A percentile compares a stretch with the other conserved stretches of the same genome.
phyloP scores from a whole-genome alignment of 2,888 invertebrate genomes.

The Epistrophe eligans region DNA sequence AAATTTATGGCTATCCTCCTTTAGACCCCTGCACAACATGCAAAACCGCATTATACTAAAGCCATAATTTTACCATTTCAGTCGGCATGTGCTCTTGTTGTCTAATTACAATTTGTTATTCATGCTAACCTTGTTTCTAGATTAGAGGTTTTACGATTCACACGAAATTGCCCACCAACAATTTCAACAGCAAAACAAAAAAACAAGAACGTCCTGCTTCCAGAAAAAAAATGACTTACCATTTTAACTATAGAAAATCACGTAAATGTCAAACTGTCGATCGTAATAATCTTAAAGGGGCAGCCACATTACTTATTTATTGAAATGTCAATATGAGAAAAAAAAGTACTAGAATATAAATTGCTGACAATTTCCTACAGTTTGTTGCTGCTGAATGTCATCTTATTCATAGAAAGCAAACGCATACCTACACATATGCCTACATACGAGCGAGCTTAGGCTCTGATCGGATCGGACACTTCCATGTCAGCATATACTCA shows the following conservation, averaged over 20 bases:
- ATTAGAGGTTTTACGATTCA: slow-evolving; percentile 8
- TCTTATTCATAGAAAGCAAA: slow-evolving; percentile 28
- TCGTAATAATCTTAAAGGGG: slow-evolving; percentile 53
- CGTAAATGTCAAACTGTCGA: slow-evolving; percentile 66
- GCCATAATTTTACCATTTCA: slow-evolving; percentile 25
- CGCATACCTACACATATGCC: neutral
- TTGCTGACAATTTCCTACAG: slow-evolving; percentile 64
- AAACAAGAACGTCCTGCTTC: neutral
- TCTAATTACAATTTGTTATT: slow-evolving; percentile 60
- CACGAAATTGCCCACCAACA: neutral
- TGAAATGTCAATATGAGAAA: slow-evolving; percentile 47
- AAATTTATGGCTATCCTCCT: slow-evolving; percentile 55
- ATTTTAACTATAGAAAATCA: slow-evolving; percentile 30
- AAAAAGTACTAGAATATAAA: slow-evolving; percentile 61
- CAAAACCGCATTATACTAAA: neutral
- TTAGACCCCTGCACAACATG: neutral
- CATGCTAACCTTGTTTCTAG: slow-evolving; percentile 53
- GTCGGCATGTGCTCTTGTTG: slow-evolving; percentile 24
- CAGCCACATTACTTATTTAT: slow-evolving; percentile 60
- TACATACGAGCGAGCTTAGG: neutral
- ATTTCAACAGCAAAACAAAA: neutral
- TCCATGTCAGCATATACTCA: slow-evolving; percentile 10
- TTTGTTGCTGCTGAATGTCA: slow-evolving; percentile 36
- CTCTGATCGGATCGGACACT: slow-evolving; percentile 6
- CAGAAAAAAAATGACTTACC: neutral